phyloP scores from a whole-genome alignment of 1,140 invertebrate species.

The Euura saliciscinereae region DNA sequence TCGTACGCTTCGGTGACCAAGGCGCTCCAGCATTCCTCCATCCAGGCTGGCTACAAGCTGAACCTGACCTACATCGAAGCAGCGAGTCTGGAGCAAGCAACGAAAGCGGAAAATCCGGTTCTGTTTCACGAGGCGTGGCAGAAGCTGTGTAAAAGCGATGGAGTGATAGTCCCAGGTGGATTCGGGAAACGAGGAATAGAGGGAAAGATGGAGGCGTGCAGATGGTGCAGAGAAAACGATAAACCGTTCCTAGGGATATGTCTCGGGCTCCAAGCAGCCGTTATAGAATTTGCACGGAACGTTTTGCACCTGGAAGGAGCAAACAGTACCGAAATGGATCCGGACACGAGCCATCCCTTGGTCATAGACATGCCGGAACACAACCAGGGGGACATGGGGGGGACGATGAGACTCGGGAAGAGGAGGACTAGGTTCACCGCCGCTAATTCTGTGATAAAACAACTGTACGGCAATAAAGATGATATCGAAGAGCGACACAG shows the following conservation, averaged over 20 bases:
- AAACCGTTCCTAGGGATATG: conserved; percentile 97
- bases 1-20: conserved; percentile 97
- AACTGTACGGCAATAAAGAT: conserved; percentile 84
- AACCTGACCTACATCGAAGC: conserved; percentile 90
- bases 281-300: conserved; percentile 95
- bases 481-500: conserved; percentile 94
- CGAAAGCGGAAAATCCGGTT: conserved; percentile 75
- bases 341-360: conserved; percentile 74
- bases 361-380: conserved; percentile 99
- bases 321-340: conserved; percentile 87
- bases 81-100: conserved; percentile 82
- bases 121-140: conserved; percentile 95
- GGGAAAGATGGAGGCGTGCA: conserved; percentile 93
- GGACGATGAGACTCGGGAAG: conserved; percentile 97
- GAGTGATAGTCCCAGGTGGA: conserved; percentile 95
- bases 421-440: conserved; percentile 82
- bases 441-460: conserved; percentile 66
- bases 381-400: conserved; percentile 90
- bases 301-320: conserved; percentile 79
- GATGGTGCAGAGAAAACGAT: conserved; percentile 89
- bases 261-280: conserved; percentile 94
- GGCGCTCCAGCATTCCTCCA: conserved; percentile 90
- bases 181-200: conserved; percentile 96
- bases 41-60: conserved; percentile 83
- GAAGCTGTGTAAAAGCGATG: conserved; percentile 86